These are phyloP conservation scores for Monomorium pharaonis DNA, from an alignment of 1,140 invertebrate species.

Conservation along the genomic window DNA sequence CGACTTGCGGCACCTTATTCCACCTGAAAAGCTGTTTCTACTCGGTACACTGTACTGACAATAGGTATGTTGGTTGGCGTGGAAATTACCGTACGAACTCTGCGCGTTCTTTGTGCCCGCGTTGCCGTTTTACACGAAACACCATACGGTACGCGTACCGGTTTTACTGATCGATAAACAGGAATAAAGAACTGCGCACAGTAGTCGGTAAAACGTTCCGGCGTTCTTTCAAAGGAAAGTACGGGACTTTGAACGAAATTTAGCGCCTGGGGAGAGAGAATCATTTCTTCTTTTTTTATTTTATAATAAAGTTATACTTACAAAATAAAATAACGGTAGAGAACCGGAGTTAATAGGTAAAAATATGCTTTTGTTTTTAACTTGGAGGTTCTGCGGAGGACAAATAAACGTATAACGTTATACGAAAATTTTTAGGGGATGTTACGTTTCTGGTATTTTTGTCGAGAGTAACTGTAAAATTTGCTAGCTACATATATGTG, in stretches of 20 bases:
- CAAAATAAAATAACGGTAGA: neutral
- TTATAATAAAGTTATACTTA: neutral
- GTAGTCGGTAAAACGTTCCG: neutral
- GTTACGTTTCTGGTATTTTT: neutral
- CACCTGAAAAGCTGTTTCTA: too few relatives aligned
- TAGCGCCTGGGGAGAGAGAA: neutral
- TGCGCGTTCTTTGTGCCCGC: constrained; percentile 23
- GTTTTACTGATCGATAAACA: constrained; percentile 67
- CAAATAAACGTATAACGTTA: neutral
- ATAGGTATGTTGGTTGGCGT: neutral
- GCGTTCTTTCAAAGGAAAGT: neutral
- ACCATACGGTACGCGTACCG: constrained; percentile 48
- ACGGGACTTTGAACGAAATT: neutral
- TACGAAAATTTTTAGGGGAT: neutral
- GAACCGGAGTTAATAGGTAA: neutral
- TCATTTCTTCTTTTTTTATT: neutral
- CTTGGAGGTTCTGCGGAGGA: neutral
- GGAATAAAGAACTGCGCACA: constrained; percentile 52
- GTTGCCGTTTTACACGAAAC: constrained; percentile 53
- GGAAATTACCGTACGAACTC: constrained; percentile 3
- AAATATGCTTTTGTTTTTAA: neutral
- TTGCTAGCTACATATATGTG: neutral
- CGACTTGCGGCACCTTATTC: neutral
- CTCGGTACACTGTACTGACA: neutral
- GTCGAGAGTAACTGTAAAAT: neutral